Evolutionary conservation across 2,797 vertebrate species (phyloP).

Genomic region (Remorina albescens): DNA sequence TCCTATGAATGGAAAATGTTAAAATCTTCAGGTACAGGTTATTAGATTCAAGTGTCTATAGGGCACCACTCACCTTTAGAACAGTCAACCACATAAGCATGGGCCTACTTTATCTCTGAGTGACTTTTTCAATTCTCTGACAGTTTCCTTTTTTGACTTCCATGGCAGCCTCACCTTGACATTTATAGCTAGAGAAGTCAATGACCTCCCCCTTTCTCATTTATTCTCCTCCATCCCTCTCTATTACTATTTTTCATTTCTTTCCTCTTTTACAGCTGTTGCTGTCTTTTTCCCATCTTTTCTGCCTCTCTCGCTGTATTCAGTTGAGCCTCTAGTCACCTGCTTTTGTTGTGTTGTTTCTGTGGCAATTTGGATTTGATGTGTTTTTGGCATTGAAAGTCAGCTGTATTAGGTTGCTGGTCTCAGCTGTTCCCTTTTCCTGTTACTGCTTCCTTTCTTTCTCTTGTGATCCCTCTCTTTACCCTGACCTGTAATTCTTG

Average conservation of each 20-base stretch:
- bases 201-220: slow-evolving; percentile 30
- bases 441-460: not conserved
- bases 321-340: slow-evolving; percentile 32
- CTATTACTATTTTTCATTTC: slow-evolving; percentile 36
- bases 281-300: slow-evolving; percentile 9
- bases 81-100: slow-evolving; percentile 14
- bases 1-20: not conserved
- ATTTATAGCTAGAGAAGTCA: slow-evolving; percentile 56
- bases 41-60: slow-evolving; percentile 18
- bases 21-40: slow-evolving; percentile 1
- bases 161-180: slow-evolving; percentile 54
- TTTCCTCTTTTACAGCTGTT: slow-evolving; percentile 33
- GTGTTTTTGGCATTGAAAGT: slow-evolving; percentile 7
- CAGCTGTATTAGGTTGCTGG: slow-evolving; percentile 16
- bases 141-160: slow-evolving; percentile 38
- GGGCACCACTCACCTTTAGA: slow-evolving; percentile 47
- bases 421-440: not conserved
- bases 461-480: slow-evolving; percentile 14
- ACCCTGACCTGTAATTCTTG: slow-evolving; percentile 10
- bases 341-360: slow-evolving; percentile 15
- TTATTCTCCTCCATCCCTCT: slow-evolving; percentile 49
- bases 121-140: slow-evolving; percentile 40
- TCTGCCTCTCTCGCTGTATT: slow-evolving; percentile 10
- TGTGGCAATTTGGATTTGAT: not conserved
- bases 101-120: slow-evolving; percentile 40